Percentiles rank a stretch among this genome's conserved stretches.
Conservation (phyloP, 2,797 vertebrate species). For the Octomys mimax region DNA sequence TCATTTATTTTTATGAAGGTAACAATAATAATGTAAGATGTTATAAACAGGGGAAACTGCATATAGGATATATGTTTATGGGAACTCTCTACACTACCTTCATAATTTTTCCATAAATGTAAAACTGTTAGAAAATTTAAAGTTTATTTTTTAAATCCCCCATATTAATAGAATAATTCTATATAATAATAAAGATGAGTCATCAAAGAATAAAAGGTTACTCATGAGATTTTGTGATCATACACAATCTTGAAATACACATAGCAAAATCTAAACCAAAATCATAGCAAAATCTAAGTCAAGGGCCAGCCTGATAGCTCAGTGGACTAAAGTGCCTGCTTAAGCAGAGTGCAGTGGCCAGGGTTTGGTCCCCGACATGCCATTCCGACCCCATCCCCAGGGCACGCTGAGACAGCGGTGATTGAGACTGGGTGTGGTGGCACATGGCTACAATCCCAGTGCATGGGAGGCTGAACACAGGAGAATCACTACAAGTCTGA, state of each 20-base stretch:
- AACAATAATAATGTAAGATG: neutral
- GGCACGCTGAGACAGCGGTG: no score
- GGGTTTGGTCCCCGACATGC: no score
- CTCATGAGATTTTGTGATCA: neutral
- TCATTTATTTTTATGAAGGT: neutral
- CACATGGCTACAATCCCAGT: no score
- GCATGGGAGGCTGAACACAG: no score
- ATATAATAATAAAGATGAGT: neutral
- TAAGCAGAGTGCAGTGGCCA: no score
- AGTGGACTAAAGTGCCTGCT: no score
- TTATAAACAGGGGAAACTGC: neutral
- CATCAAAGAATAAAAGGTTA: neutral
- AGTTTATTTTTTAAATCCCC: neutral
- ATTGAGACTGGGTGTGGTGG: no score
- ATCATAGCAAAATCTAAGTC: neutral
- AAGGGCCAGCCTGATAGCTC: neutral
- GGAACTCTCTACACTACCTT: neutral
- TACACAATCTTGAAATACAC: neutral
- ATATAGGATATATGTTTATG: neutral
- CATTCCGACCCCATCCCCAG: no score
- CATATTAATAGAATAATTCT: neutral
- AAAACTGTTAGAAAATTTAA: conserved; percentile 3
- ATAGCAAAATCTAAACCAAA: neutral
- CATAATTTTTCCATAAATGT: neutral
- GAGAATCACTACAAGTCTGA: no score